Evolutionary conservation across 2,797 vertebrate genomes (phyloP).

Genomic region (Momotus momota): DNA sequence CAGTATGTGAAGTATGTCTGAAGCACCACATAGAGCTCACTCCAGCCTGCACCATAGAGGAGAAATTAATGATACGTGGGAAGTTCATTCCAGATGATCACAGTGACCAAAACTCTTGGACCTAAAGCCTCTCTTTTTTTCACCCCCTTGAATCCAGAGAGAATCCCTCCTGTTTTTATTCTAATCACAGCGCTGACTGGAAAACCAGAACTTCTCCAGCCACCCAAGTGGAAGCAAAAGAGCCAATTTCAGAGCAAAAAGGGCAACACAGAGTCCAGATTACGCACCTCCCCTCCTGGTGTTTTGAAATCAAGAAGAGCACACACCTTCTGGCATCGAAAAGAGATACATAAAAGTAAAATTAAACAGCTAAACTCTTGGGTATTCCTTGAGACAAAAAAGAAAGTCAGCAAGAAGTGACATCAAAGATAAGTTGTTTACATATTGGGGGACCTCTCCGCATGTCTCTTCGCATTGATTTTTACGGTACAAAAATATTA

Average conservation of each 20-base stretch:
- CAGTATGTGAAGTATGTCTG: conserved; percentile 67
- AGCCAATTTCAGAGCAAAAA: conserved; percentile 24
- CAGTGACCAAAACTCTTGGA: conserved; percentile 63
- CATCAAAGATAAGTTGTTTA: conserved; percentile 82
- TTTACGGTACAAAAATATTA: conserved; percentile 96
- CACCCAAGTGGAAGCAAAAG: conserved; percentile 51
- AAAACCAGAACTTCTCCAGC: conserved; percentile 48
- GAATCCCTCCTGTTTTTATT: conserved; percentile 44
- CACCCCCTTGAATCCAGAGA: background rate
- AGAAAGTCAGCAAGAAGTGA: conserved; percentile 62
- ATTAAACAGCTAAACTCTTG: conserved; percentile 21
- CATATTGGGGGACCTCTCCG: conserved; percentile 69
- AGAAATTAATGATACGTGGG: conserved; percentile 65
- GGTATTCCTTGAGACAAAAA: conserved; percentile 54
- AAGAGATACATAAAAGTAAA: background rate
- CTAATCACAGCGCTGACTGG: conserved; percentile 26
- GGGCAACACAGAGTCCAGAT: background rate
- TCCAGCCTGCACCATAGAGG: background rate
- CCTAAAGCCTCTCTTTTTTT: background rate
- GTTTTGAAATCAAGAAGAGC: background rate
- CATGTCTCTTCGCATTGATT: conserved; percentile 78
- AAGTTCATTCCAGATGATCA: conserved; percentile 60
- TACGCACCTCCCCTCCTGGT: background rate
- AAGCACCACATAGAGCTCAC: conserved; percentile 50
- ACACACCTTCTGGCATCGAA: conserved; percentile 26